A percentile compares a stretch with the other conserved stretches of the same genome.
Evolutionary conservation across 2,888 invertebrate genomes (phyloP).

Genomic region (Papilio gigon): DNA sequence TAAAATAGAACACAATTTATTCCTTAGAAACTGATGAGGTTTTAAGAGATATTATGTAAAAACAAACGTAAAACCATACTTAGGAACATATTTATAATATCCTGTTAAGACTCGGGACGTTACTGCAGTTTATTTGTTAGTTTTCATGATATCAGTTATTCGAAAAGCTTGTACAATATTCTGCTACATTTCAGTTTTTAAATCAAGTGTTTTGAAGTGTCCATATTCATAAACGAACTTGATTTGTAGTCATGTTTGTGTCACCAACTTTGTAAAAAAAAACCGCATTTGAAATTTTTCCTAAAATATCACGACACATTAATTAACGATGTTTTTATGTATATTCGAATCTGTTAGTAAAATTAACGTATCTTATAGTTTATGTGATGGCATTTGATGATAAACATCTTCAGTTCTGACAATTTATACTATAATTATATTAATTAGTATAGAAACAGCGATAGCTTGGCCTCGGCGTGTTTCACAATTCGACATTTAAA

Average conservation of each 20-base stretch:
- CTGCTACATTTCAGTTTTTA: not conserved
- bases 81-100: no score
- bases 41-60: no score
- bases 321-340: constrained; percentile 33
- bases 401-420: constrained; percentile 31
- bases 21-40: no score
- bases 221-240: not conserved
- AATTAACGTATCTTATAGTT: constrained; percentile 24
- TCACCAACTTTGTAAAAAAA: not conserved
- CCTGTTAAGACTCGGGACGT: no score
- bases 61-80: no score
- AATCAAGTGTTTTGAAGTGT: not conserved
- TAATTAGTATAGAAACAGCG: constrained; percentile 41
- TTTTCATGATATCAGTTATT: not conserved
- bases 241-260: not conserved
- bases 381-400: constrained; percentile 35
- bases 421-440: constrained; percentile 42
- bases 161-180: not conserved
- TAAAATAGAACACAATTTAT: no score
- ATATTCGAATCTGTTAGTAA: constrained; percentile 23
- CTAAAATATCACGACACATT: not conserved
- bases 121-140: no score
- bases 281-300: not conserved
- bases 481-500: constrained; percentile 36
- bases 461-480: constrained; percentile 40